Percentiles rank a stretch among this genome's conserved stretches.
Conservation (phyloP, 2,888 invertebrate genomes). For the Tetanocera ferruginea region DNA sequence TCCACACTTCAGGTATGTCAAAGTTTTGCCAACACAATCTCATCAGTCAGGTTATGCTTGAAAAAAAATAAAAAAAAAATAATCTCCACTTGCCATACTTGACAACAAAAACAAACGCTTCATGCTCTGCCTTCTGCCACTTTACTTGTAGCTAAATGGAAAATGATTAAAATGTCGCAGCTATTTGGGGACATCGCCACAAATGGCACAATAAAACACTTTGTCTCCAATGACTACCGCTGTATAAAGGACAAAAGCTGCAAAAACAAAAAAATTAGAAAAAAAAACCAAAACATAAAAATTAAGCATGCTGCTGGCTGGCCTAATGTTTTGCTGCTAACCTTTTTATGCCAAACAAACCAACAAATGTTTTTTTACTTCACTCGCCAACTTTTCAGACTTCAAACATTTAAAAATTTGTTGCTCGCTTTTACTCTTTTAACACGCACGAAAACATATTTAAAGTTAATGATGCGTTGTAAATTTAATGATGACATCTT, state of each 20-base stretch:
- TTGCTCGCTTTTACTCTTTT: neutral
- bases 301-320: no score
- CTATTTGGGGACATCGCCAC: neutral
- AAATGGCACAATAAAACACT: conserved; percentile 10
- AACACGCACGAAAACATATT: conserved; percentile 46
- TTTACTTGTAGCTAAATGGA: neutral
- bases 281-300: neutral
- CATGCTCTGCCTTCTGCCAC: neutral
- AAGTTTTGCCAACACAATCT: no score
- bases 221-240: conserved; percentile 6
- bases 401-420: neutral
- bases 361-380: no score
- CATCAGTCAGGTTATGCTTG: no score
- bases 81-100: neutral
- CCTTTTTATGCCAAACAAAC: no score
- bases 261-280: neutral
- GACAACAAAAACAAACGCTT: neutral
- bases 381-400: no score
- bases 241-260: neutral
- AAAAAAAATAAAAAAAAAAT: no score
- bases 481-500: conserved; percentile 56
- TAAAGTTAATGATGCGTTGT: conserved; percentile 61
- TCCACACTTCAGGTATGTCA: neutral
- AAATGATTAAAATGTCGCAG: neutral
- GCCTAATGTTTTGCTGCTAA: no score